Base-by-base conservation (phyloP, 1,140 invertebrate species). In the Aleiodes sp. region DNA sequence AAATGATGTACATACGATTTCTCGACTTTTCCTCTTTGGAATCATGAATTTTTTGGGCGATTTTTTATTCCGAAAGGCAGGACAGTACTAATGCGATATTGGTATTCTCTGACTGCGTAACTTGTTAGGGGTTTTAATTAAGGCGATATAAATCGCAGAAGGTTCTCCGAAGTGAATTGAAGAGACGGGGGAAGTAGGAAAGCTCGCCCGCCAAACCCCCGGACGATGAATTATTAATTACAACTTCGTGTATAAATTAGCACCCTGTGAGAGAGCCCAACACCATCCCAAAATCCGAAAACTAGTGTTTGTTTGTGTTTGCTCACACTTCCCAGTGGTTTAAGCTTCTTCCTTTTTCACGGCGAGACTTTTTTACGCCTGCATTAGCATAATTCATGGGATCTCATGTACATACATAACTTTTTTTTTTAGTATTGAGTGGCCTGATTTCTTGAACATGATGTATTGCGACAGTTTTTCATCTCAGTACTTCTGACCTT, bases 91-190 rank as follows among this genome's bases (percentile, higher is more conserved):
- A 75, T 70, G 70, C 71, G 73, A 73, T 73, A 83, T 83, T 82
- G 83, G 79, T 82, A 82, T 84, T 83, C 82, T 81, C 77, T 74
- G 78, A 80, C 78, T 82, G 81, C 76, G 76, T 77, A 82, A 83
- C 82, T 85, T 85, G 83, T 85, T 84, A 82, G 81, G 80, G 82
- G 80, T 81, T 85, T 84, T 84, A 84, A 84, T 85, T 82, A 85
- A 84, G 82, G 80, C 80, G 79, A 82, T 83, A 83, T 83, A 85
- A 85, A 85, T 85, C 80, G 80, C 78, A 74, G 76, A 65, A 74
- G 75, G 73, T 57, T 72, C n/a, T 14, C n/a, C n/a, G n/a, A n/a
- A n/a, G n/a, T n/a, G n/a, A n/a, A n/a, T n/a, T n/a, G n/a, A n/a
- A 26, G 68, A 66, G 41, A 35, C 33, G 33, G 31, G 29, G 43